Evolutionary conservation across 2,888 invertebrate genomes (phyloP).

Genomic region (Pachycephus smyrnensis): DNA sequence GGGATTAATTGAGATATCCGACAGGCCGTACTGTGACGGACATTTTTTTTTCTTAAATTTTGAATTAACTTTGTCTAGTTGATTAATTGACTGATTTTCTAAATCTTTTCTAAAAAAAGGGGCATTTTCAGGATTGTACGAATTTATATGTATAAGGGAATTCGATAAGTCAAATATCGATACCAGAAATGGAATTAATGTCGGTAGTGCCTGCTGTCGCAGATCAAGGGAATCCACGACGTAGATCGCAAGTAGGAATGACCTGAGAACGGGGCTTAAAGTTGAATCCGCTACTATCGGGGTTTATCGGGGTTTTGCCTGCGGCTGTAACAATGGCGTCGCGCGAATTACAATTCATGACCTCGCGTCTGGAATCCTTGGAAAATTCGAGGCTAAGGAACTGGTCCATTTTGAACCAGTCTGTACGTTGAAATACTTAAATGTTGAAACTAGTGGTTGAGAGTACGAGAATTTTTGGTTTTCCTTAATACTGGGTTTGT

Average conservation of each 20-base stretch:
- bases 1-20: background rate
- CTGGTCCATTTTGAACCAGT: background rate
- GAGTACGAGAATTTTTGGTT: slow-evolving; percentile 15
- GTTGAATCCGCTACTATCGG: background rate
- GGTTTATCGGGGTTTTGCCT: background rate
- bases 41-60: background rate
- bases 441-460: background rate
- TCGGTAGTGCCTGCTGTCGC: background rate
- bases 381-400: background rate
- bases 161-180: background rate
- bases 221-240: background rate
- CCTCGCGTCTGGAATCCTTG: background rate
- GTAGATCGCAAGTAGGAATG: background rate
- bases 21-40: background rate
- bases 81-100: background rate
- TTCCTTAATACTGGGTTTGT: slow-evolving; percentile 14
- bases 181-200: background rate
- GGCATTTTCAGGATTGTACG: background rate
- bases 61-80: background rate
- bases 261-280: background rate
- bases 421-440: background rate
- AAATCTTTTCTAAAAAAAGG: background rate
- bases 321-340: background rate
- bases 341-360: background rate
- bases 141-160: background rate